A percentile compares a stretch with the other conserved stretches of the same genome.
These are phyloP conservation scores for Anoplius nigerrimus DNA, from an alignment of 2,888 invertebrate genomes.

Conservation along the genomic window DNA sequence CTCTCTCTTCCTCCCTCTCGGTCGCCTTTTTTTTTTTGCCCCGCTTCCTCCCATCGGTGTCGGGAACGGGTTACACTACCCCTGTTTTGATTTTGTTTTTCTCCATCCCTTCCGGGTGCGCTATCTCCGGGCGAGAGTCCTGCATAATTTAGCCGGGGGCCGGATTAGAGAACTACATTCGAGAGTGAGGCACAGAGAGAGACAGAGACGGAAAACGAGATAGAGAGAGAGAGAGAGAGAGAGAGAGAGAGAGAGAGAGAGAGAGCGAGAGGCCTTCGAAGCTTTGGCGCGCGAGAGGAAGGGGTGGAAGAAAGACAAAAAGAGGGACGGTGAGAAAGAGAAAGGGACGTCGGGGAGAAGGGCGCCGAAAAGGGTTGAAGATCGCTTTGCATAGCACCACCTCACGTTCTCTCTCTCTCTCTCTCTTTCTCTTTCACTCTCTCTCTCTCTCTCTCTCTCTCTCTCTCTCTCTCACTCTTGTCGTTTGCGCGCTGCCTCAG, in stretches of 20 bases:
- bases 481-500: conserved; percentile 18
- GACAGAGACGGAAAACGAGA: conserved; percentile 6
- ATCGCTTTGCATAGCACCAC: conserved; percentile 64
- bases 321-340: conserved; percentile 38
- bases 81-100: conserved; percentile 61
- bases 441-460: conserved; percentile 1
- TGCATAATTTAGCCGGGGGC: conserved; percentile 57
- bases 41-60: conserved; percentile 38
- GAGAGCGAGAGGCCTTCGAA: conserved; percentile 16
- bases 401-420: conserved; percentile 40
- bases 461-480: not conserved
- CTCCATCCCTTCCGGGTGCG: conserved; percentile 36
- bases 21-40: conserved; percentile 35
- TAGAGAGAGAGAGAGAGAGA: conserved; percentile 30
- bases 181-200: conserved; percentile 16
- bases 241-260: conserved; percentile 39
- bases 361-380: conserved; percentile 65
- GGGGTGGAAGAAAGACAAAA: conserved; percentile 38
- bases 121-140: conserved; percentile 41
- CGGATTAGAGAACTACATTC: conserved; percentile 44
- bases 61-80: conserved; percentile 49
- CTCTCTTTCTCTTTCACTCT: conserved; percentile 14
- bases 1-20: not conserved
- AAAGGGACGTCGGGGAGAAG: conserved; percentile 42
- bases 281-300: conserved; percentile 23